Evolutionary conservation across 2,888 invertebrate species (phyloP).

Genomic region (Glaucopsyche alexis): DNA sequence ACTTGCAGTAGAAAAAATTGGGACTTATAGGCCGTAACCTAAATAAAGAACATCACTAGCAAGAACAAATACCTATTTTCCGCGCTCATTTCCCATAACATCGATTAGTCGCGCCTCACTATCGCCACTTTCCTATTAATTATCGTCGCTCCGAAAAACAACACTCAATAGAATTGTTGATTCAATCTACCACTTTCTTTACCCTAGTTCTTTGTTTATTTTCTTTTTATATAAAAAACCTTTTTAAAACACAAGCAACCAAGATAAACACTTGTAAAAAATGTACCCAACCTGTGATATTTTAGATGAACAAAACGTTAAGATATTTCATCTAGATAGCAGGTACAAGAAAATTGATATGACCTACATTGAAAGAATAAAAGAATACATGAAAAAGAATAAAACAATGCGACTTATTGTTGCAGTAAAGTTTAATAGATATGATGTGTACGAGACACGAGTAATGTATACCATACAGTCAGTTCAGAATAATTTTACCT

Average conservation of each 20-base stretch:
- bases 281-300: background rate
- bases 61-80: conserved; percentile 1
- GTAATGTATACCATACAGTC: background rate
- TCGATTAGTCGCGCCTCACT: conserved; percentile 55
- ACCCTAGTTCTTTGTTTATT: background rate
- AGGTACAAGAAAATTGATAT: conserved; percentile 10
- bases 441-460: background rate
- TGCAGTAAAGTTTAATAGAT: conserved; percentile 13
- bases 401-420: background rate
- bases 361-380: background rate
- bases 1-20: background rate
- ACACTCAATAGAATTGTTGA: conserved; percentile 43
- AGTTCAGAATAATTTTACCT: no score
- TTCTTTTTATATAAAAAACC: background rate
- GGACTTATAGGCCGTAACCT: background rate
- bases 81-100: conserved; percentile 52
- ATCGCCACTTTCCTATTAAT: conserved; percentile 54
- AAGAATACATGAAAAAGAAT: background rate
- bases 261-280: background rate
- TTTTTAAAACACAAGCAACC: background rate
- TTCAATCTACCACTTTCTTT: conserved; percentile 39
- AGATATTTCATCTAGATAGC: background rate
- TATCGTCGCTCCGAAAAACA: conserved; percentile 55
- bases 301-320: background rate
- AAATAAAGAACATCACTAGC: background rate